phyloP scores from a whole-genome alignment of 2,888 invertebrate species.

The Chloroclystis v-ata region DNA sequence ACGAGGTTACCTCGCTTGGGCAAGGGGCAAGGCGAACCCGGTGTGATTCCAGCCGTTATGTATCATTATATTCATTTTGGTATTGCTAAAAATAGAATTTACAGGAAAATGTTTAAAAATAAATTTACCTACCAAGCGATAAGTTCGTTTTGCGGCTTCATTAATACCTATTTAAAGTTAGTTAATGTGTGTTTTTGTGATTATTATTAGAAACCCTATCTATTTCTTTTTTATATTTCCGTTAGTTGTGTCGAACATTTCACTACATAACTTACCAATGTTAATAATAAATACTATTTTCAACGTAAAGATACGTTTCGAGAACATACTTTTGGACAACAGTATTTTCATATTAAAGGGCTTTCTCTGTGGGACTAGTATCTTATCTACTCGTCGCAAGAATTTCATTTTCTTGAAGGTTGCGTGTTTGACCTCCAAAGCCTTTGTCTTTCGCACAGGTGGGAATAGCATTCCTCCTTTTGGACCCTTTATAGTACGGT shows the following conservation, averaged over 20 bases:
- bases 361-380: background rate
- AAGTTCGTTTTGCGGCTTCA: no score
- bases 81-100: background rate
- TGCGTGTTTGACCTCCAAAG: background rate
- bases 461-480: conserved; percentile 9
- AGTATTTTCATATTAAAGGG: background rate
- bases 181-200: no score
- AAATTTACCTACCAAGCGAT: no score
- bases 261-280: no score
- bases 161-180: no score
- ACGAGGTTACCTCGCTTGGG: background rate
- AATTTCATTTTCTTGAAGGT: conserved; percentile 10
- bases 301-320: no score
- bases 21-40: conserved; percentile 1
- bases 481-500: background rate
- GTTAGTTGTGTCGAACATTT: no score
- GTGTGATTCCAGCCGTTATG: background rate
- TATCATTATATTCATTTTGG: background rate
- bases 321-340: no score
- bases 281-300: no score
- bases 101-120: no score
- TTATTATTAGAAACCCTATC: no score
- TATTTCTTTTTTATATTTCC: no score
- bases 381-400: background rate
- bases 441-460: conserved; percentile 6